A percentile compares a stretch with the other conserved stretches of the same genome.
These are phyloP conservation scores for Oxyruncus cristatus DNA, from an alignment of 2,113 vertebrate species.

Conservation along the genomic window DNA sequence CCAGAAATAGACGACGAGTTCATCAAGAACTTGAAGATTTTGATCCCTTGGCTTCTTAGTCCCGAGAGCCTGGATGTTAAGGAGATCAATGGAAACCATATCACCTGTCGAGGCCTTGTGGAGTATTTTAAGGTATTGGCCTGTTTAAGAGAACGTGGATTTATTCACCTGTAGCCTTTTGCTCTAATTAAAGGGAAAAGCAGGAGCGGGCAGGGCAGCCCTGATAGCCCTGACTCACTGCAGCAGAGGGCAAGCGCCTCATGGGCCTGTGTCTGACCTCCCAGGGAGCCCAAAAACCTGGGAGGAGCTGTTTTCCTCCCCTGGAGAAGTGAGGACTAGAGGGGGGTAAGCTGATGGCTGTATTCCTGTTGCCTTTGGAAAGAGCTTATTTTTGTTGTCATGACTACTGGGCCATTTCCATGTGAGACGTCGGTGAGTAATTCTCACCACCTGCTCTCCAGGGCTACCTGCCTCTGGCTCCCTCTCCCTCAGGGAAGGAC, in stretches of 20 bases:
- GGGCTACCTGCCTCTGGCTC: background rate
- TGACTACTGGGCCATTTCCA: conserved; percentile 20
- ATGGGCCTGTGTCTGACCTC: rapidly evolving
- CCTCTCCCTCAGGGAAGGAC: background rate
- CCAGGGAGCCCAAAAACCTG: background rate
- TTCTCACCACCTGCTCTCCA: conserved; percentile 16
- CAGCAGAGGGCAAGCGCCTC: background rate
- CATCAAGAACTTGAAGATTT: conserved; percentile 91
- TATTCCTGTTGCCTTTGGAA: background rate
- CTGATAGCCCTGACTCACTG: background rate
- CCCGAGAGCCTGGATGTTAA: conserved; percentile 90
- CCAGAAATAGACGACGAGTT: conserved; percentile 95
- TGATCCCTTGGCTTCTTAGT: conserved; percentile 96
- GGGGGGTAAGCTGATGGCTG: background rate
- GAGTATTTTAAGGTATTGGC: conserved; percentile 95
- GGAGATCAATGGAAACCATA: conserved; percentile 96
- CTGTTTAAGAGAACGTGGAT: background rate
- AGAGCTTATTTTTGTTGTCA: conserved; percentile 40
- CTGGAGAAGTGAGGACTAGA: background rate
- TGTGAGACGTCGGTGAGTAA: conserved; percentile 4
- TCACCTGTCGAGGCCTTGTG: conserved; percentile 94
- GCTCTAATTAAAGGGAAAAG: background rate
- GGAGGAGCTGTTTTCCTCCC: background rate
- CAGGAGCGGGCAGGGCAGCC: background rate
- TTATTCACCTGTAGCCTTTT: background rate